Evolutionary conservation across 2,113 vertebrate genomes (phyloP).

Genomic region (Gymnarchus niloticus): DNA sequence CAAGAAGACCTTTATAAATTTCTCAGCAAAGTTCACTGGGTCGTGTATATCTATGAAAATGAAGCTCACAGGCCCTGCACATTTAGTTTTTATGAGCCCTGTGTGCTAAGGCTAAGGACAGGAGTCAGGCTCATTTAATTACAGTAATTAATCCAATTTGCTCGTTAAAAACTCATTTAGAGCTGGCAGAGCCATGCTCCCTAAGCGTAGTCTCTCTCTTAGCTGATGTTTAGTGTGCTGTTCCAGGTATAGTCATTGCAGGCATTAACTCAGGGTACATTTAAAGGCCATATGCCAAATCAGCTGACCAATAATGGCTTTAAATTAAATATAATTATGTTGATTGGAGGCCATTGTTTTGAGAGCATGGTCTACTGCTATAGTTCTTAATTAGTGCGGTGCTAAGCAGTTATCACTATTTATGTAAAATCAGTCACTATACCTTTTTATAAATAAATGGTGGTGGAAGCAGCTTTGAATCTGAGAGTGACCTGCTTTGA

Average conservation of each 20-base stretch:
- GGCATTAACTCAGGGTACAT: neutral
- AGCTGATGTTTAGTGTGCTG: neutral
- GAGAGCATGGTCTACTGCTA: neutral
- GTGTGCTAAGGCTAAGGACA: neutral
- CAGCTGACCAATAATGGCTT: neutral
- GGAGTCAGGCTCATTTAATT: slow-evolving; percentile 10
- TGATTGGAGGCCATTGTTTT: neutral
- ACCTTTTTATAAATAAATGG: neutral
- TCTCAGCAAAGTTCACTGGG: neutral
- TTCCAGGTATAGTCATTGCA: neutral
- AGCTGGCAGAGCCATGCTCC: neutral
- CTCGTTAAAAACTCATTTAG: slow-evolving; percentile 13
- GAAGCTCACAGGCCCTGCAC: neutral
- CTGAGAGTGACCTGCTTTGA: neutral
- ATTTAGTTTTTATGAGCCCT: slow-evolving; percentile 9
- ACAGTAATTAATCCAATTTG: slow-evolving; percentile 7
- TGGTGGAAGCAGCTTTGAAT: too few relatives aligned
- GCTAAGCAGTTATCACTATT: too few relatives aligned
- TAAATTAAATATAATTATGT: neutral
- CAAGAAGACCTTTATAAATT: neutral
- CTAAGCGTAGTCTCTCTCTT: neutral
- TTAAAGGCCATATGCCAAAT: neutral
- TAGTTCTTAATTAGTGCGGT: slow-evolving; percentile 3
- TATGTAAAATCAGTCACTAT: too few relatives aligned
- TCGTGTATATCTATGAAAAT: neutral